Conservation (phyloP, 2,113 vertebrate species). For the Zosterops japonicus region DNA sequence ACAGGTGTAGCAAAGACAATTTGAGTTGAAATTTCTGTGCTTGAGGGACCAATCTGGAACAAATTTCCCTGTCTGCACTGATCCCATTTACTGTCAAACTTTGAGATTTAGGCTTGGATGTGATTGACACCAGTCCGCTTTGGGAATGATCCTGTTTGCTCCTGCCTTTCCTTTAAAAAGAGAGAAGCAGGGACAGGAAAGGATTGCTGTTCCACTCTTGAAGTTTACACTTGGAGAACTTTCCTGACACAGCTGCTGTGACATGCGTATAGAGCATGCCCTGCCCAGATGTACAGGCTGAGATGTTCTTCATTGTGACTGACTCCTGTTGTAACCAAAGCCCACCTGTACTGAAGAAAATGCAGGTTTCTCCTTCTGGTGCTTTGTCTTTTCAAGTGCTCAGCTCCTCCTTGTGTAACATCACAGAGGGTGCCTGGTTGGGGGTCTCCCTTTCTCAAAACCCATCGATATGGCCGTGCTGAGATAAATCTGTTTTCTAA, state of each 20-base stretch:
- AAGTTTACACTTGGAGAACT: background rate
- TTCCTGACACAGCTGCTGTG: background rate
- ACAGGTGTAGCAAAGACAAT: background rate
- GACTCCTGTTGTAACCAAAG: background rate
- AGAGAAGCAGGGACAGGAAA: background rate
- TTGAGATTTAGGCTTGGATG: background rate
- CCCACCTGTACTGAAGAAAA: background rate
- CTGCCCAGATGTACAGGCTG: background rate
- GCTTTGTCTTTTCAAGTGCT: background rate
- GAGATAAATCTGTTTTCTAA: background rate
- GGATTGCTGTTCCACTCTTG: background rate
- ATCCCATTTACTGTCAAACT: background rate
- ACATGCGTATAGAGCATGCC: background rate
- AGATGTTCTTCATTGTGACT: background rate
- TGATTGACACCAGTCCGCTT: background rate
- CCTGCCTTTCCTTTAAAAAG: background rate
- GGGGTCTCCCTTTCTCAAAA: background rate
- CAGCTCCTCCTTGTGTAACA: background rate
- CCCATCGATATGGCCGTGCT: background rate
- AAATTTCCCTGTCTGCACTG: background rate
- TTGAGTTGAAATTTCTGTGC: background rate
- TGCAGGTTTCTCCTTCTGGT: background rate
- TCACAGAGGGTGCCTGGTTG: background rate
- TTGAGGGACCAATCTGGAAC: background rate
- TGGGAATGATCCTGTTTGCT: background rate